A percentile compares a stretch with the other conserved stretches of the same genome.
These are phyloP conservation scores for Drosophila setifemur DNA, from an alignment of 1,140 invertebrate genomes.

Conservation along the genomic window DNA sequence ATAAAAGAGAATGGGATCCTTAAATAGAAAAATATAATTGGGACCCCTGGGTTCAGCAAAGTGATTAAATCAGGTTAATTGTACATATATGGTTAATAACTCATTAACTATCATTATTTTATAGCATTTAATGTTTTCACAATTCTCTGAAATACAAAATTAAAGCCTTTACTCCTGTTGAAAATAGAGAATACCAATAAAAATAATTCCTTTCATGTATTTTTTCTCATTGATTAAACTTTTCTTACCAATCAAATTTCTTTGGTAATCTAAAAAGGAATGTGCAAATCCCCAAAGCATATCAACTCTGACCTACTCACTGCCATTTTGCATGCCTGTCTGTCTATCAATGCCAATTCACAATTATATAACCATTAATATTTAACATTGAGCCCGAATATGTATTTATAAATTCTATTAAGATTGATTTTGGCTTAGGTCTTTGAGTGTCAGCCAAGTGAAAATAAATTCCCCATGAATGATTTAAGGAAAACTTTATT, in stretches of 20 bases:
- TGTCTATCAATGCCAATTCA: conserved; percentile 11
- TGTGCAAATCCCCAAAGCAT: neutral
- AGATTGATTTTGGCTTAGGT: neutral
- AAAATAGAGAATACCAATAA: no score
- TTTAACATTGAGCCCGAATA: neutral
- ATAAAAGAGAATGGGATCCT: neutral
- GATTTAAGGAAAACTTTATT: neutral
- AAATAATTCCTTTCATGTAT: no score
- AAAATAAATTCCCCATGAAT: neutral
- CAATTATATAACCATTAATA: no score
- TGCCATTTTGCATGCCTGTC: neutral
- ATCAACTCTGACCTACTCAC: neutral
- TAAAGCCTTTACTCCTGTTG: no score
- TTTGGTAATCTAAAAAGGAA: no score
- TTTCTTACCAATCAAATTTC: neutral
- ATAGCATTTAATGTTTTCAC: no score
- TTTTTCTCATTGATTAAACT: neutral
- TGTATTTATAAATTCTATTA: conserved; percentile 9
- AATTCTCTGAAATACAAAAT: no score
- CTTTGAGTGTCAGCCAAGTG: neutral
- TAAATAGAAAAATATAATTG: no score
- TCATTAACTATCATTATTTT: no score
- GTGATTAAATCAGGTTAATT: no score
- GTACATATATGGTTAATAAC: no score
- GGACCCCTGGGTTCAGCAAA: no score